These are phyloP conservation scores for Opisthocomus hoazin DNA, from an alignment of 2,113 vertebrate species.

Conservation along the genomic window DNA sequence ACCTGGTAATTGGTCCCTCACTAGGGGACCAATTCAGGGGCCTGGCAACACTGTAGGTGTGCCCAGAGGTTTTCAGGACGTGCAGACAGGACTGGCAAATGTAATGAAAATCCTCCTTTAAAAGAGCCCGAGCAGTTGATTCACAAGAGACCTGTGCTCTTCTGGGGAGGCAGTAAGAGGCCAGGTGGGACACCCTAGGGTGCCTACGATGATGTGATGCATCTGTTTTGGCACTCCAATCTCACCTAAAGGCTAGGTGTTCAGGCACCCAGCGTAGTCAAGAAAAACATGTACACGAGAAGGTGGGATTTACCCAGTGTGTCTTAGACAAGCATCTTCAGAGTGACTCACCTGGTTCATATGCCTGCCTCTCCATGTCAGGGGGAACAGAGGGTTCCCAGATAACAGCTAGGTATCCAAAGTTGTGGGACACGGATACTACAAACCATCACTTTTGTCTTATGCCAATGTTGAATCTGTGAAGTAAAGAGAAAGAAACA, in stretches of 20 bases:
- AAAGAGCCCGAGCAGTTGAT: background rate
- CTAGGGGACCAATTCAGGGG: background rate
- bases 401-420: background rate
- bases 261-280: background rate
- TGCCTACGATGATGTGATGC: fast-evolving
- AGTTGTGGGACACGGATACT: background rate
- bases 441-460: background rate
- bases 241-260: background rate
- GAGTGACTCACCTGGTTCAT: background rate
- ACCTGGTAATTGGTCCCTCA: background rate
- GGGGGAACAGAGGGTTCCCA: background rate
- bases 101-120: background rate
- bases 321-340: background rate
- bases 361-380: background rate
- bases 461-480: fast-evolving
- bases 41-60: background rate
- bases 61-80: background rate
- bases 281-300: background rate
- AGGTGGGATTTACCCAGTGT: background rate
- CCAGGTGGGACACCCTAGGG: background rate
- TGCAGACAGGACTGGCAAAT: background rate
- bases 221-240: background rate
- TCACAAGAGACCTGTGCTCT: background rate
- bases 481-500: background rate
- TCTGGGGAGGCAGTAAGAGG: background rate